These are phyloP conservation scores for Lipotes vexillifer DNA, from an alignment of 2,113 vertebrate genomes.

Conservation along the genomic window DNA sequence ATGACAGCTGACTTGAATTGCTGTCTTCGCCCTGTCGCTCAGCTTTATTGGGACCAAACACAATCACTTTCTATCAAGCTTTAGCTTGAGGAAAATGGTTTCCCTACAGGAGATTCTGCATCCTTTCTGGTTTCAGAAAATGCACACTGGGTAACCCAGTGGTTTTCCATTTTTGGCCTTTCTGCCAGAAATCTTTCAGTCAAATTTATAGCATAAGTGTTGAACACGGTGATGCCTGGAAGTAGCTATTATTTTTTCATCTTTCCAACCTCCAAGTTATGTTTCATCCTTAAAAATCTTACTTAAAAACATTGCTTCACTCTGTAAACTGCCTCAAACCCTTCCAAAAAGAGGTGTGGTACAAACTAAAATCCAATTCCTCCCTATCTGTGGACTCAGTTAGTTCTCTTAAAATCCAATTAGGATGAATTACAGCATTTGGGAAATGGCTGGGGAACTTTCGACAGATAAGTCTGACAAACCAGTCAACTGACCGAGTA, in stretches of 20 bases:
- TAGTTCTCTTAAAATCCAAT: background rate
- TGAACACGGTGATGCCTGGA: background rate
- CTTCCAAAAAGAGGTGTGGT: slow-evolving; percentile 6
- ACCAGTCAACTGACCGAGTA: background rate
- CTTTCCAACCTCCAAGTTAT: background rate
- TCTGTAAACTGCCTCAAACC: background rate
- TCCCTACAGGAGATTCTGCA: background rate
- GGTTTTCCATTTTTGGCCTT: background rate
- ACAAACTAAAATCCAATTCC: background rate
- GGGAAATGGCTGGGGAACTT: background rate
- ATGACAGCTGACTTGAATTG: background rate
- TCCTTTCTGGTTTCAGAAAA: background rate
- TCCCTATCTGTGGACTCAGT: background rate
- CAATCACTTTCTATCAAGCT: background rate
- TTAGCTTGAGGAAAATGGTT: background rate
- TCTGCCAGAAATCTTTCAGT: slow-evolving; percentile 27
- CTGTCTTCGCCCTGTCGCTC: background rate
- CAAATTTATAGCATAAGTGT: background rate
- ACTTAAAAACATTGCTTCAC: background rate
- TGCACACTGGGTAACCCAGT: background rate
- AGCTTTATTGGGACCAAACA: background rate
- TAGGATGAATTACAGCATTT: background rate
- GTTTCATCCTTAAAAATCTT: slow-evolving; percentile 31
- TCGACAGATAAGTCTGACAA: background rate
- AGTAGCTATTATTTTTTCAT: slow-evolving; percentile 12